phyloP scores from a whole-genome alignment of 2,888 invertebrate species.

The Orthosia gothica region DNA sequence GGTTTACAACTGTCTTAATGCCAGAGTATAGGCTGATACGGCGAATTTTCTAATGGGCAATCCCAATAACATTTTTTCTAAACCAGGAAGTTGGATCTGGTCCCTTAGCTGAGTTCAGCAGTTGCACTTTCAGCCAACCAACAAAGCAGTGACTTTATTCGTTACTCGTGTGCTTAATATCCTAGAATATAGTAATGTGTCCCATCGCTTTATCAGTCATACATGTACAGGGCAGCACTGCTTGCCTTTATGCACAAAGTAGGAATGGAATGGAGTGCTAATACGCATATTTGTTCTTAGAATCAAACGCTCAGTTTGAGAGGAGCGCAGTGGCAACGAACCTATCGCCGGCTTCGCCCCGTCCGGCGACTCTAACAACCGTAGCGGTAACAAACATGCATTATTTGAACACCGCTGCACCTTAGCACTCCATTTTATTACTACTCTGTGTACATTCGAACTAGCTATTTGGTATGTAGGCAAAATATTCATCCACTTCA shows the following conservation, averaged over 20 bases:
- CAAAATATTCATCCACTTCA: not conserved
- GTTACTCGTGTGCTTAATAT: no score
- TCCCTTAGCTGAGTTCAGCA: no score
- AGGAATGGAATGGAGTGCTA: slow-evolving; percentile 56
- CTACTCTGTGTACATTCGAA: slow-evolving; percentile 22
- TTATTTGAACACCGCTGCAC: slow-evolving; percentile 52
- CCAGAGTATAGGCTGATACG: no score
- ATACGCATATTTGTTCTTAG: slow-evolving; percentile 60
- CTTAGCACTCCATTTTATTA: slow-evolving; percentile 50
- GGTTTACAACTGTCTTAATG: no score
- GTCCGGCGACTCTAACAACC: slow-evolving; percentile 22
- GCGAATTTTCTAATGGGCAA: no score
- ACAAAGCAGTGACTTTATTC: no score
- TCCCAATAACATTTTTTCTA: no score
- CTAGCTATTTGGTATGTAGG: slow-evolving; percentile 13
- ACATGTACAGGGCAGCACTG: slow-evolving; percentile 12
- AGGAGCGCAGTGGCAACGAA: slow-evolving; percentile 21
- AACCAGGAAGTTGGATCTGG: no score
- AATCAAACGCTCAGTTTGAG: slow-evolving; percentile 38
- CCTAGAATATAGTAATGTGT: no score
- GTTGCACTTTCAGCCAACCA: no score
- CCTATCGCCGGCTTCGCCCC: slow-evolving; percentile 39
- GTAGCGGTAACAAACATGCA: slow-evolving; percentile 49
- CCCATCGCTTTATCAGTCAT: not conserved
- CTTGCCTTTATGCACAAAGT: slow-evolving; percentile 22